Evolutionary conservation across 2,113 vertebrate genomes (phyloP), one percentile per base, ranked within the genome.

Genomic region (Pseudorasbora parva): DNA sequence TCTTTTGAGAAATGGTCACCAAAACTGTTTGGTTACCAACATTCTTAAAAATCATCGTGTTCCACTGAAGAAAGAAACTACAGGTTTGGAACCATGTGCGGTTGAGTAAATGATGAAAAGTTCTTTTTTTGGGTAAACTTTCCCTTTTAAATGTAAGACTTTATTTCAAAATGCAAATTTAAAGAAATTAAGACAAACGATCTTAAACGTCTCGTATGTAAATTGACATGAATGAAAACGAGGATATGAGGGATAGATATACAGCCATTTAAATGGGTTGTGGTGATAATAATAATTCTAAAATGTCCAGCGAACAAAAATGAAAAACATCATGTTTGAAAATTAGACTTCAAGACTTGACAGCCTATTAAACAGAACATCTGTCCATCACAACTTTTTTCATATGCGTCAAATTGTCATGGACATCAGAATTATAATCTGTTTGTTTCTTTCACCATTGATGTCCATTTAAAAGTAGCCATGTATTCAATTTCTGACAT

Each of bases 111-210:
- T 19, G 1, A 54, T 54, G 51, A 54, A 6, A 8, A 21, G 19
- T 54, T 54, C 2, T 51, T 51, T 37, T 33, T 51, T 51, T 7
- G 27, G 15, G 12, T 15, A 6, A 8, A 8, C 14, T 8, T 33
- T 66, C 62, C 1, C 8, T 68, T 37, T 37, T 37, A 37, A 37
- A 66, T 37, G 10, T 68, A 37, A 45, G 37, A 43, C 66, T 41
- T 69, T 43, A 43, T n/a, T n/a, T 45, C 23, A 71, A 71, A 71
- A 71, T 43, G 37, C 21, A 71, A 71, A 71, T 71, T 71, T 71
- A 72, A 72, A 72, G 41, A 45, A 71, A 71, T 45, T 41, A 71
- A 71, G 12, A 23, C 11, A n/a, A 72, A 23, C 7, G 10, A 72
- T 72, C 68, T 45, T n/a, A n/a, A n/a, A n/a, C n/a, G 41, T n/a